phyloP scores from a whole-genome alignment of 2,113 vertebrate species.

The Argyrosomus japonicus region DNA sequence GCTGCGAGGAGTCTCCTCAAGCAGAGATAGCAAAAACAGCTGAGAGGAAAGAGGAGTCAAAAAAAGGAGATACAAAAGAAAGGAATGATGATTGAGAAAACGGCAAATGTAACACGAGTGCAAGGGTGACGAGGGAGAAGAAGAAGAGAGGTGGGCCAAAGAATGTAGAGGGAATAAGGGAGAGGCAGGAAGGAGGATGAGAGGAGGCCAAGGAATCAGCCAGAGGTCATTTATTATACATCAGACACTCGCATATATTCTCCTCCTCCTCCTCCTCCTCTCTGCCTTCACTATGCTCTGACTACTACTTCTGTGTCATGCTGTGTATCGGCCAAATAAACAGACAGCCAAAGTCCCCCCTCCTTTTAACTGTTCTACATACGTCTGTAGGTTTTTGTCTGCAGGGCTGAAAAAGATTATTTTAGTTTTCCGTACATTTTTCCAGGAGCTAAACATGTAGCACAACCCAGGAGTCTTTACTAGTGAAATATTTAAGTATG shows the following conservation, averaged over 20 bases:
- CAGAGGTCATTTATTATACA: constrained; percentile 78
- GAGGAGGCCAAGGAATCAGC: constrained; percentile 56
- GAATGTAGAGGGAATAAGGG: constrained; percentile 23
- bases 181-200: constrained; percentile 38
- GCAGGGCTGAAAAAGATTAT: too few species aligned
- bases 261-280: constrained; percentile 26
- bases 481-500: too few species aligned
- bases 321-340: background rate
- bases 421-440: background rate
- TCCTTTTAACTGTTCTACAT: background rate
- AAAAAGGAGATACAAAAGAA: constrained; percentile 32
- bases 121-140: constrained; percentile 9
- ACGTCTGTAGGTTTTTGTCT: background rate
- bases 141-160: background rate
- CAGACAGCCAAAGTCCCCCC: background rate
- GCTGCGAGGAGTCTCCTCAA: background rate
- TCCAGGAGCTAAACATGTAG: background rate
- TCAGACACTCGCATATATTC: constrained; percentile 40
- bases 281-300: constrained; percentile 10
- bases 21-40: constrained; percentile 42
- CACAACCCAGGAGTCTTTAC: too few species aligned
- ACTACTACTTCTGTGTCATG: background rate
- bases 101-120: constrained; percentile 18
- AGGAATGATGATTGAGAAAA: constrained; percentile 61
- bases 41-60: constrained; percentile 11